Conservation (phyloP, 2,797 vertebrate species). For the Mormyrus proboscirostris region DNA sequence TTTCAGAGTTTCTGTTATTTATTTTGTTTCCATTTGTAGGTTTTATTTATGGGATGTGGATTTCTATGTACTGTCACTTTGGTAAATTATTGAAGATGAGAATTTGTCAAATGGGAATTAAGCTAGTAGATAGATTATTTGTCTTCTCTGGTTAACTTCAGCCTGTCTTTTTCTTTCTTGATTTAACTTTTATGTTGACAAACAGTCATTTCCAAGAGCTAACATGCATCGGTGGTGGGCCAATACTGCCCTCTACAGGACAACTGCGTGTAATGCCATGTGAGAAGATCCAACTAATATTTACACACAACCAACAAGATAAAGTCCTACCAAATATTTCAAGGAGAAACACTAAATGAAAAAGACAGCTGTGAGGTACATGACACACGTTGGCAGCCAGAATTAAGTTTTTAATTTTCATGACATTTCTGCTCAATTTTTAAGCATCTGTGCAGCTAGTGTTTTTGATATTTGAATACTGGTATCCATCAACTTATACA, state of each 20-base stretch:
- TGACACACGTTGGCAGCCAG: not conserved
- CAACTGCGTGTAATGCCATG: not conserved
- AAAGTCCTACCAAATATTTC: not conserved
- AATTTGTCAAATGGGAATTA: slow-evolving; percentile 36
- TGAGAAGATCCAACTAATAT: not conserved
- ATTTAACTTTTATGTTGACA: slow-evolving; percentile 22
- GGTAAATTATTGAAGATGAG: slow-evolving; percentile 33
- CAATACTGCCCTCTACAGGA: slow-evolving; percentile 52
- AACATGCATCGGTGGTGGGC: slow-evolving; percentile 18
- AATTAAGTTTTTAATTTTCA: not conserved
- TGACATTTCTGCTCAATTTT: not conserved
- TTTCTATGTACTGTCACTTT: slow-evolving; percentile 37
- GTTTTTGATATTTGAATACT: not conserved
- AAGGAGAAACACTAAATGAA: not conserved
- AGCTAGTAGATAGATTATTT: slow-evolving; percentile 23
- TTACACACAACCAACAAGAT: not conserved
- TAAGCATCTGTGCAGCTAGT: not conserved
- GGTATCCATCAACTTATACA: not conserved
- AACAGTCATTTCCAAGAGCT: not conserved
- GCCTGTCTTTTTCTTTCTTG: not conserved
- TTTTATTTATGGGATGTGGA: slow-evolving; percentile 29
- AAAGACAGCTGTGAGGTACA: not conserved
- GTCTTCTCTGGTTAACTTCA: slow-evolving; percentile 29
- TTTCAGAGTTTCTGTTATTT: slow-evolving; percentile 25
- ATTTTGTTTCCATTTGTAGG: slow-evolving; percentile 25